phyloP scores from a whole-genome alignment of 2,888 invertebrate species.

The Himalopsyche anomala region DNA sequence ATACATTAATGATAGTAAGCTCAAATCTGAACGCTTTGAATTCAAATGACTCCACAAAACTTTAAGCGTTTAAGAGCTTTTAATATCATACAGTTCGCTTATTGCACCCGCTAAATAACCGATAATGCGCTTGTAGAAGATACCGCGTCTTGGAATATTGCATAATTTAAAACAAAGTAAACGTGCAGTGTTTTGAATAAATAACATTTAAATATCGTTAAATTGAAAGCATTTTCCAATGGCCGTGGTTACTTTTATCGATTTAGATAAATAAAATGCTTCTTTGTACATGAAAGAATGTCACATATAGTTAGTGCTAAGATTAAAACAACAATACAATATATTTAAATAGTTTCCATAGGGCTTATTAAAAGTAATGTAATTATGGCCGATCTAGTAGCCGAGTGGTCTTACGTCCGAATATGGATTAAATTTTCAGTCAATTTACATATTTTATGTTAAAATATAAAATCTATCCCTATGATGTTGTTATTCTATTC shows the following conservation, averaged over 20 bases:
- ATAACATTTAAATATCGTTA: slow-evolving; percentile 35
- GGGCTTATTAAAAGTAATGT: no score
- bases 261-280: slow-evolving; percentile 6
- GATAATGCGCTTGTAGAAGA: slow-evolving; percentile 11
- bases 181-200: slow-evolving; percentile 3
- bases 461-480: no score
- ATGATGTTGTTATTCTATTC: no score
- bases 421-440: no score
- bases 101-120: slow-evolving; percentile 36
- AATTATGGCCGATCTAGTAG: no score
- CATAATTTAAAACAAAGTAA: slow-evolving; percentile 41
- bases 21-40: not conserved
- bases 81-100: slow-evolving; percentile 3
- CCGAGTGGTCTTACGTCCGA: no score
- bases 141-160: slow-evolving; percentile 11
- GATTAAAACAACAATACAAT: no score
- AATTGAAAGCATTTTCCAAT: slow-evolving; percentile 19
- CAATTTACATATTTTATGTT: no score
- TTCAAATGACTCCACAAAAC: slow-evolving; percentile 9
- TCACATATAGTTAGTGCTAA: not conserved
- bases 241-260: not conserved
- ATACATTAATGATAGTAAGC: slow-evolving; percentile 17
- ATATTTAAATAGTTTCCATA: no score
- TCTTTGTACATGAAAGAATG: not conserved
- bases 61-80: slow-evolving; percentile 2